These are phyloP conservation scores for Bothrops jararaca DNA, from an alignment of 2,113 vertebrate species.

Conservation along the genomic window DNA sequence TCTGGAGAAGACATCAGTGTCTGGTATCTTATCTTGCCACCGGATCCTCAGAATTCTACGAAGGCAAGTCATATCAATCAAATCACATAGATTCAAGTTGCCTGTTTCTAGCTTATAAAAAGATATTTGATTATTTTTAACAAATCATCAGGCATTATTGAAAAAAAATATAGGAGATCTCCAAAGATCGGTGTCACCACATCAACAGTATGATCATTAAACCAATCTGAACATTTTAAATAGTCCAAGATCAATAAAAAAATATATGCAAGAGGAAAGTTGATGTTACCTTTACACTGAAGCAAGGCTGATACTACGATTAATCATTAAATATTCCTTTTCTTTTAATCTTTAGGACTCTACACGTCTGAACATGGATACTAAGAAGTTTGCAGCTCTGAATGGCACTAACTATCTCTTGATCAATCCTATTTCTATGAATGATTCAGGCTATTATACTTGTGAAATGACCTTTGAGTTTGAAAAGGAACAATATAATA, in stretches of 20 bases:
- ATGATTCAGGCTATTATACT: constrained; percentile 78
- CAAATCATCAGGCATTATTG: not conserved
- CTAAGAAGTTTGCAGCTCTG: constrained; percentile 33
- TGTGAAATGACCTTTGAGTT: constrained; percentile 71
- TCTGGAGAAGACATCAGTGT: too few species aligned
- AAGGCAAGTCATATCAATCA: too few species aligned
- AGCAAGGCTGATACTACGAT: not conserved
- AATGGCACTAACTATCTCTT: constrained; percentile 45
- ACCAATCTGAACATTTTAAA: not conserved
- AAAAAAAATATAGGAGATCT: not conserved
- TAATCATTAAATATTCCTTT: not conserved
- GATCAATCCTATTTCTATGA: constrained; percentile 63
- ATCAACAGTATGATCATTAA: not conserved
- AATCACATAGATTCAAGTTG: not conserved
- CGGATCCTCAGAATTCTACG: too few species aligned
- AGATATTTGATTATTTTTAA: not conserved
- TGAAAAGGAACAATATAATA: constrained; percentile 61
- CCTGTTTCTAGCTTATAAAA: not conserved
- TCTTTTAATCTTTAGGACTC: constrained; percentile 56
- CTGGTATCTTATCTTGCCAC: too few species aligned
- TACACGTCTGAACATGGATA: constrained; percentile 52
- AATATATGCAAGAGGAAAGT: not conserved
- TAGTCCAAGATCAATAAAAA: not conserved
- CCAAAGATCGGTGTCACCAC: not conserved
- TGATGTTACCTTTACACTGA: not conserved